phyloP scores from a whole-genome alignment of 2,113 vertebrate genomes.

The Chrysochloris asiatica region DNA sequence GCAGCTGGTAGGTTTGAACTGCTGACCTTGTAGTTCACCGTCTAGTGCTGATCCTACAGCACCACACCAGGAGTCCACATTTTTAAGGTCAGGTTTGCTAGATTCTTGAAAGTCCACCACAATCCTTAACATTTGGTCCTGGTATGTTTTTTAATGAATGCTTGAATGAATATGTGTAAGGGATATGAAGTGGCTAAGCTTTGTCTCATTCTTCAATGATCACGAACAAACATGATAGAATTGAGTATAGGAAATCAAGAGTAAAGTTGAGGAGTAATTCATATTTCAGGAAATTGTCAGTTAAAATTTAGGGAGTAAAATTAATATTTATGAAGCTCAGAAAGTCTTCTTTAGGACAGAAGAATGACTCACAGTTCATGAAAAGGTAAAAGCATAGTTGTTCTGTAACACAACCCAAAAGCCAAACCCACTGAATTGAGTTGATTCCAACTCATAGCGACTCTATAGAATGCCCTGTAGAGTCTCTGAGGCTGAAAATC shows the following conservation, averaged over 20 bases:
- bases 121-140: neutral
- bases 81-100: too few relatives aligned
- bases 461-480: too few relatives aligned
- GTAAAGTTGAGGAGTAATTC: neutral
- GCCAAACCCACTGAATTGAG: too few relatives aligned
- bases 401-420: too few relatives aligned
- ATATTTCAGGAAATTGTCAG: constrained; percentile 33
- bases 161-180: neutral
- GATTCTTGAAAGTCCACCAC: neutral
- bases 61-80: too few relatives aligned
- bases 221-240: neutral
- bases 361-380: constrained; percentile 80
- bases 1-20: too few relatives aligned
- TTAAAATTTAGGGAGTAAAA: constrained; percentile 49
- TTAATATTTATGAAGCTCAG: constrained; percentile 79
- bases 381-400: constrained; percentile 80
- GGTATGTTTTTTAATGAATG: neutral
- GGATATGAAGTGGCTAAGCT: neutral
- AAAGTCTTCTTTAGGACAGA: constrained; percentile 75
- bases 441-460: too few relatives aligned
- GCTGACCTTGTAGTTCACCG: too few relatives aligned
- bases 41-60: too few relatives aligned
- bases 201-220: neutral
- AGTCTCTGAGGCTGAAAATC: too few relatives aligned
- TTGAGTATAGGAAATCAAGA: neutral